Base-by-base conservation (phyloP, 2,888 invertebrate species). In the Salpingus planirostris region DNA sequence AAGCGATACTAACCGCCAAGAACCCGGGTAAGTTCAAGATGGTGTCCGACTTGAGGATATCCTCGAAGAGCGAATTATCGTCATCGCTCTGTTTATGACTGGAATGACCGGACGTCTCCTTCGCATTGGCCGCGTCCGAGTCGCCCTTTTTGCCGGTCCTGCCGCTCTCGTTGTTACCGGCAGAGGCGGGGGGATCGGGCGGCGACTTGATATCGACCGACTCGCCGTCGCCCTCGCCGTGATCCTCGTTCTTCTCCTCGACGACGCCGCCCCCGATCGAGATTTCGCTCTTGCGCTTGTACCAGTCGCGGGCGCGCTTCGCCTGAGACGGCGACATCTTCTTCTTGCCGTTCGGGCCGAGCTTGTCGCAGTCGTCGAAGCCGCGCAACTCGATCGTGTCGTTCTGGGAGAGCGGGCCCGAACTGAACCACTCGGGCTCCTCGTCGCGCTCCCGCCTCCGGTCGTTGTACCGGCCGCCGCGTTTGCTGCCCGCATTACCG, bases 331-430 rank as follows among this genome's bases (percentile, higher is more conserved):
- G 57, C 2, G 67, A 62, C 31, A 61, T 59, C 40, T 66, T 66
- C 41, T 69, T 68, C 37, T 57, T 57, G 31, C 41, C 44, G 27
- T 36, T 6, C 65, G 21, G 61, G 61, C 1, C 74, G 40, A 57
- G 57, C 43, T 83, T 66, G 1, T 78, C 76, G 42, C 59, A 54
- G 38, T 84, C 88, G 51, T 93, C 91, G 65, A 95, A 95, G 11
- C 95, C 95, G 27, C 85, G 80, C 49, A 95, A 69, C 64, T 95
- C 95, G 51, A 95, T 95, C 21, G 88, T 90, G 53, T 95, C 95
- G 55, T 80, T 69, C 59, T 91, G 87, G 39, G 91, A 91, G 39
- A 85, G 83, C 25, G 93, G 93, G 24, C 92, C 93, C 38, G 81
- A 81, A 52, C 83, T 84, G 57, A 81, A 84, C 78, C 93, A 92